Evolutionary conservation across 2,888 invertebrate species (phyloP).

Genomic region (Leptinotarsa haldemani): DNA sequence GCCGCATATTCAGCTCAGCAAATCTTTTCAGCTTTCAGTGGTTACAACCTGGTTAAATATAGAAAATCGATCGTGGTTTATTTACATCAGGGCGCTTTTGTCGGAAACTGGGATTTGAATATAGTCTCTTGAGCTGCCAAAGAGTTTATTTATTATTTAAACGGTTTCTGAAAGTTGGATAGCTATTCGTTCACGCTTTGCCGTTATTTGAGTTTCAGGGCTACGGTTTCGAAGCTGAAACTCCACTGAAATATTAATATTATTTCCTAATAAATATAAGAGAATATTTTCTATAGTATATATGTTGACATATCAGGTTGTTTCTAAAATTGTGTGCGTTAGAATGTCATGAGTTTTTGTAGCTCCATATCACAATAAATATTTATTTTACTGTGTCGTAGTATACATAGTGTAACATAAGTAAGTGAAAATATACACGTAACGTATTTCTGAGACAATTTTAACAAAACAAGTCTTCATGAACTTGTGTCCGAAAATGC

Average conservation of each 20-base stretch:
- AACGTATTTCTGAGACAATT: too few relatives aligned
- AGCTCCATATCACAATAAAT: too few relatives aligned
- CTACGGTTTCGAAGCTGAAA: not conserved
- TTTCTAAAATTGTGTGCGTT: too few relatives aligned
- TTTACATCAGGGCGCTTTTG: constrained; percentile 10
- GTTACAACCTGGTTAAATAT: constrained; percentile 10
- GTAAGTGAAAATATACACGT: too few relatives aligned
- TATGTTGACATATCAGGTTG: too few relatives aligned
- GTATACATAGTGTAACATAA: too few relatives aligned
- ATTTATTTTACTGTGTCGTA: too few relatives aligned
- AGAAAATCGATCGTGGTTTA: constrained; percentile 14
- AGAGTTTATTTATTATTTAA: constrained; percentile 5
- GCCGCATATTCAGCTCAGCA: not conserved
- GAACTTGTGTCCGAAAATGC: too few relatives aligned
- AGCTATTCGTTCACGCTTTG: not conserved
- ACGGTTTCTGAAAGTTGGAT: not conserved
- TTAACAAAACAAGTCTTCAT: too few relatives aligned
- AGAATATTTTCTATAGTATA: not conserved
- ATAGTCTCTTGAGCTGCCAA: constrained; percentile 8
- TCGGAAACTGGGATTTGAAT: constrained; percentile 7
- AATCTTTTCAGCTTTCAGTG: constrained; percentile 7
- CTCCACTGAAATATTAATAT: too few relatives aligned
- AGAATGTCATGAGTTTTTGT: too few relatives aligned
- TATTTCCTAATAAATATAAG: too few relatives aligned
- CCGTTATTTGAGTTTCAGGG: not conserved